phyloP scores from a whole-genome alignment of 2,797 vertebrate species.

The Antennarius maculatus region DNA sequence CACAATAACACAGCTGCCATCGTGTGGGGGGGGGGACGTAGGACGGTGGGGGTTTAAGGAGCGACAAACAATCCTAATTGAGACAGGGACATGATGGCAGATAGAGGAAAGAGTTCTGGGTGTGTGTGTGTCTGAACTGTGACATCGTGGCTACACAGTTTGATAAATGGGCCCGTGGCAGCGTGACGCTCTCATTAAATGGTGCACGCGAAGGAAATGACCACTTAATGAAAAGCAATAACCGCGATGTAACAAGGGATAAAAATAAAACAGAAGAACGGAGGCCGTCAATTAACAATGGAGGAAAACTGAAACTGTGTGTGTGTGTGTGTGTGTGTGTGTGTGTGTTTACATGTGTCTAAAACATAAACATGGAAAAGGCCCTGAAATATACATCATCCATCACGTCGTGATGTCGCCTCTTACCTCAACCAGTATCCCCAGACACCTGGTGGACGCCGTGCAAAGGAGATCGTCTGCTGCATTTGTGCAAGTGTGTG shows the following conservation, averaged over 20 bases:
- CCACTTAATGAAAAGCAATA: constrained; percentile 76
- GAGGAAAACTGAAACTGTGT: neutral
- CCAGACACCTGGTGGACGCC: constrained; percentile 50
- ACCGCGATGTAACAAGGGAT: constrained; percentile 59
- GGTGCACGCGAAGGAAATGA: constrained; percentile 66
- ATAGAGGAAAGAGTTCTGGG: constrained; percentile 27
- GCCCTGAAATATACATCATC: constrained; percentile 50
- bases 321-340: neutral
- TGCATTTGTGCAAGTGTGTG: neutral
- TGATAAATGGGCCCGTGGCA: constrained; percentile 62
- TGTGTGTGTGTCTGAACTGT: constrained; percentile 16
- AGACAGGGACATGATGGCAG: constrained; percentile 67
- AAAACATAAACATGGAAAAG: constrained; percentile 45
- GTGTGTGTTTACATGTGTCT: neutral
- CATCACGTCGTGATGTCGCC: constrained; percentile 47
- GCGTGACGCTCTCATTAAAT: constrained; percentile 69
- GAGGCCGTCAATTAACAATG: constrained; percentile 61
- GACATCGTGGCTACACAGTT: constrained; percentile 22
- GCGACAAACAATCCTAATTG: constrained; percentile 74
- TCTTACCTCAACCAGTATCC: constrained; percentile 66
- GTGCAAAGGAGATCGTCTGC: constrained; percentile 43
- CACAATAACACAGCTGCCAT: constrained; percentile 90
- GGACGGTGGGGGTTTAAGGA: constrained; percentile 80
- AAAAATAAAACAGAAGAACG: constrained; percentile 56
- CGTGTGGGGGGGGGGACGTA: constrained; percentile 44